Conservation (phyloP, 1,140 invertebrate genomes). For the Hylyphantes graminicola region DNA sequence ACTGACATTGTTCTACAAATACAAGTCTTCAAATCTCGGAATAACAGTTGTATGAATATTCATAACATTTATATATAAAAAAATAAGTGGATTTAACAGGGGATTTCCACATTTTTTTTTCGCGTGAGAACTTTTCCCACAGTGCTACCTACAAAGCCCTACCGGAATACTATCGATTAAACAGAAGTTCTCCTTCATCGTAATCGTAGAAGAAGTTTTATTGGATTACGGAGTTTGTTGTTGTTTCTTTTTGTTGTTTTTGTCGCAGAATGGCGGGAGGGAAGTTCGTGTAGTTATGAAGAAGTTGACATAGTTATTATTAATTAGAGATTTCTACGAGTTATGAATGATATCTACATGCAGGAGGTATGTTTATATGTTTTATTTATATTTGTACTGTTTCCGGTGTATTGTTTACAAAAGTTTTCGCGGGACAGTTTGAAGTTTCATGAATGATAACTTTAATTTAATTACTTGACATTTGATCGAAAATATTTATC, state of each 20-base stretch:
- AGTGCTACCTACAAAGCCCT: too few relatives aligned
- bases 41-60: too few relatives aligned
- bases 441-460: too few relatives aligned
- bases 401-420: neutral
- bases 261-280: slow-evolving; percentile 10
- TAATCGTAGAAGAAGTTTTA: slow-evolving; percentile 23
- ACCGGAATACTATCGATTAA: slow-evolving; percentile 15
- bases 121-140: too few relatives aligned
- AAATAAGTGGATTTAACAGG: too few relatives aligned
- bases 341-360: slow-evolving; percentile 54
- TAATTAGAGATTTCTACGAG: neutral
- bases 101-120: neutral
- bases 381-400: neutral
- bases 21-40: too few relatives aligned
- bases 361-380: slow-evolving; percentile 26
- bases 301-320: neutral
- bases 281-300: neutral
- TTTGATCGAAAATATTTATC: too few relatives aligned
- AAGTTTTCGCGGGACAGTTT: neutral
- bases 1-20: too few relatives aligned
- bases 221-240: slow-evolving; percentile 35
- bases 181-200: neutral
- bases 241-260: slow-evolving; percentile 6
- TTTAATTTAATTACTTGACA: too few relatives aligned
- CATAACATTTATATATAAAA: too few relatives aligned